These are phyloP conservation scores for Polypedilum pembai DNA, from an alignment of 1,140 invertebrate genomes.

Conservation along the genomic window DNA sequence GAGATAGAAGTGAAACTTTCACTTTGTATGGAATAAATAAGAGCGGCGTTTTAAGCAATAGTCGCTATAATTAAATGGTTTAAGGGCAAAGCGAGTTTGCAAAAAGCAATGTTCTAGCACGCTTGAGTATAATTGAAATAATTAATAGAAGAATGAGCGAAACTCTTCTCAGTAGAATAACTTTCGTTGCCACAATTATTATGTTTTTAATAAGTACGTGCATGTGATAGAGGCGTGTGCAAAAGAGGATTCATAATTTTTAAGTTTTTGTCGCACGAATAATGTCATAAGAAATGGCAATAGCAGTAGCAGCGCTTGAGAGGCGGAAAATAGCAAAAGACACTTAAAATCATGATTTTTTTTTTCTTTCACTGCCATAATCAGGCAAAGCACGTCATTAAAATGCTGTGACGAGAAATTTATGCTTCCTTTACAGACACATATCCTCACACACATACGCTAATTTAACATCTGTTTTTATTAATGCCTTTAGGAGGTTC, in stretches of 20 bases:
- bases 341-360: conserved; percentile 12
- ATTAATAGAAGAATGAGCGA: conserved; percentile 13
- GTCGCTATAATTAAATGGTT: conserved; percentile 27
- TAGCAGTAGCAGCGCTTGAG: no score
- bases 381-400: conserved; percentile 10
- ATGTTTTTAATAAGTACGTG: no score
- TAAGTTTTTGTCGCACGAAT: no score
- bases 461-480: conserved; percentile 14
- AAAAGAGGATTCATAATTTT: no score
- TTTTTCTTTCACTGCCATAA: background rate
- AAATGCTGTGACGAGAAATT: conserved; percentile 17
- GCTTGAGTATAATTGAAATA: conserved; percentile 24
- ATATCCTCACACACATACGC: background rate
- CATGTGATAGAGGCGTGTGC: no score
- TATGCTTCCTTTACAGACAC: conserved; percentile 3
- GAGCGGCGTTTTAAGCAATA: background rate
- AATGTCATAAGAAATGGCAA: no score
- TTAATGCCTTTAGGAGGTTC: conserved; percentile 4
- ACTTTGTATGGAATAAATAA: conserved; percentile 3
- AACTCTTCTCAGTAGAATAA: background rate
- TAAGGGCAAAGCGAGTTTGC: background rate
- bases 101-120: background rate
- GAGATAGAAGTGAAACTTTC: background rate
- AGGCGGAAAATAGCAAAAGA: background rate
- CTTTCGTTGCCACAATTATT: no score